Evolutionary conservation across 92 coral and sea anemone genomes (phyloP).

Genomic region (Palythoa grandis): DNA sequence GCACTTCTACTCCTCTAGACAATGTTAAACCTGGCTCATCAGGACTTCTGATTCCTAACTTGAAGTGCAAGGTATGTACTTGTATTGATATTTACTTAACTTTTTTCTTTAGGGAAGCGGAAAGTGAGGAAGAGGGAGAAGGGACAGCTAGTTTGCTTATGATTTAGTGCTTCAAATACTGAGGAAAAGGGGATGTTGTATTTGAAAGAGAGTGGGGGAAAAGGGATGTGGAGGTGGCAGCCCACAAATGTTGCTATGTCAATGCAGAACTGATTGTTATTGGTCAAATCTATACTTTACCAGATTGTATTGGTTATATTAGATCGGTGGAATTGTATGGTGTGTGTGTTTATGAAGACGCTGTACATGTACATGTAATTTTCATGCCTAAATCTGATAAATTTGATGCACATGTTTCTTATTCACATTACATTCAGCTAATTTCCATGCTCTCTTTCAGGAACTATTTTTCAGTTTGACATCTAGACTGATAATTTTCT

Average conservation of each 20-base stretch:
- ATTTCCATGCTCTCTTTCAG: no score
- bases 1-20: constrained; percentile 33
- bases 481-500: no score
- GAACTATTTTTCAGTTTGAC: no score
- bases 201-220: background rate
- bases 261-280: background rate
- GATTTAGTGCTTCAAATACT: no score
- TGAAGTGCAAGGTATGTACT: constrained; percentile 64
- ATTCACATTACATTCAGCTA: no score
- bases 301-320: no score
- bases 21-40: constrained; percentile 57
- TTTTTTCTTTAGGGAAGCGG: background rate
- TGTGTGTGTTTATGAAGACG: background rate
- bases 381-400: no score
- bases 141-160: background rate
- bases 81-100: background rate
- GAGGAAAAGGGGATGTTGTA: background rate
- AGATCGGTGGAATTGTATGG: background rate
- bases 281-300: background rate
- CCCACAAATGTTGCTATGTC: background rate
- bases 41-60: constrained; percentile 64
- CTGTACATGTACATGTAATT: no score
- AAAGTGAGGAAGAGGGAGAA: background rate
- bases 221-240: background rate
- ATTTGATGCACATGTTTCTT: no score